These are phyloP conservation scores for Glossophaga mutica DNA, from an alignment of 2,797 vertebrate species.

Conservation along the genomic window DNA sequence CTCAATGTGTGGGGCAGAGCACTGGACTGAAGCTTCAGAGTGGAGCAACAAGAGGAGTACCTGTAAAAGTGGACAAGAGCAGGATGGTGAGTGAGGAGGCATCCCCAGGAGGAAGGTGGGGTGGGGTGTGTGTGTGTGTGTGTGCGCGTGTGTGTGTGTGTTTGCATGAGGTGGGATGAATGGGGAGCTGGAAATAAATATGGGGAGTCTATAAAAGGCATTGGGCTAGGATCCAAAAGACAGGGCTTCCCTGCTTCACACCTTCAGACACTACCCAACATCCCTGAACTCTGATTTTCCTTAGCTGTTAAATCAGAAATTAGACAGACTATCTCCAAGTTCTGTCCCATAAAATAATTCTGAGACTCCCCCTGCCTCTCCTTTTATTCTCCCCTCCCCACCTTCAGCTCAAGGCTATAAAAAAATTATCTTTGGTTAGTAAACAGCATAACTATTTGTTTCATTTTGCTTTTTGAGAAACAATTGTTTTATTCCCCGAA, in stretches of 20 bases:
- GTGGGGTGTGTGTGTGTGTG: rapidly evolving
- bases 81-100: background rate
- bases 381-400: background rate
- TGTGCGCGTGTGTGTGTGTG: no score
- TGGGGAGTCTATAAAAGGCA: background rate
- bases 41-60: background rate
- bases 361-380: background rate
- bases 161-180: background rate
- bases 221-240: background rate
- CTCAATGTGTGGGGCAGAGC: background rate
- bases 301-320: background rate
- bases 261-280: background rate
- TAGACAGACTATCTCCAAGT: background rate
- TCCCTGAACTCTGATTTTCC: background rate
- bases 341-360: background rate
- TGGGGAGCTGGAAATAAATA: background rate
- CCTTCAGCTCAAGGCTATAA: background rate
- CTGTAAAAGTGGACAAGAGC: background rate
- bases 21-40: background rate
- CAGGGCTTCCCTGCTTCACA: background rate
- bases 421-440: background rate
- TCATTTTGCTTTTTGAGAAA: background rate
- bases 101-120: background rate
- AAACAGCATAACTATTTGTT: background rate
- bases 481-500: background rate